These are phyloP conservation scores for Linnaemya tessellans DNA, from an alignment of 2,888 invertebrate genomes.

Conservation along the genomic window DNA sequence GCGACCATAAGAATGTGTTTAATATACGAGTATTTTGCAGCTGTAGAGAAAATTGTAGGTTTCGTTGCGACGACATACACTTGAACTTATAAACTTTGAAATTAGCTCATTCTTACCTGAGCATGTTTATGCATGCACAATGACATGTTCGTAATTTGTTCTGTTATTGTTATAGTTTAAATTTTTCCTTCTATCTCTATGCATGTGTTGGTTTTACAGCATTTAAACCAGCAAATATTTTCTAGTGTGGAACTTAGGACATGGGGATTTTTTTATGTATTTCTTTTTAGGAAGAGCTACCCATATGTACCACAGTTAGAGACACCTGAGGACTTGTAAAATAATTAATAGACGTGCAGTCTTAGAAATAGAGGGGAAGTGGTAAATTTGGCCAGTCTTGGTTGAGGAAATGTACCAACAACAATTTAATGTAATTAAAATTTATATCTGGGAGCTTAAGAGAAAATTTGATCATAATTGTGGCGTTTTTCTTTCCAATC, in stretches of 20 bases:
- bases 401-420: no score
- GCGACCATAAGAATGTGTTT: neutral
- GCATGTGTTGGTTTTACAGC: neutral
- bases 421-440: no score
- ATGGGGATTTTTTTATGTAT: neutral
- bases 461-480: no score
- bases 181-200: neutral
- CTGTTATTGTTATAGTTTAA: constrained; percentile 10
- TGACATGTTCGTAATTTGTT: constrained; percentile 48
- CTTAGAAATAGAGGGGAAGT: no score
- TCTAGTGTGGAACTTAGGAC: neutral
- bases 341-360: no score
- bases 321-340: no score
- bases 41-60: neutral
- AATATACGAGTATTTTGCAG: neutral
- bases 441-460: no score
- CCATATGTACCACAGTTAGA: no score
- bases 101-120: constrained; percentile 6
- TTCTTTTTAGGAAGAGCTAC: neutral
- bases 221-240: constrained; percentile 13
- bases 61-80: constrained; percentile 12
- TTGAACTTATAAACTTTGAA: constrained; percentile 24
- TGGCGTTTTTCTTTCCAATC: no score
- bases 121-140: constrained; percentile 48
- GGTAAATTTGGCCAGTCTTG: no score